phyloP scores from a whole-genome alignment of 92 coral and sea anemone genomes.

The Desmophyllum pertusum region DNA sequence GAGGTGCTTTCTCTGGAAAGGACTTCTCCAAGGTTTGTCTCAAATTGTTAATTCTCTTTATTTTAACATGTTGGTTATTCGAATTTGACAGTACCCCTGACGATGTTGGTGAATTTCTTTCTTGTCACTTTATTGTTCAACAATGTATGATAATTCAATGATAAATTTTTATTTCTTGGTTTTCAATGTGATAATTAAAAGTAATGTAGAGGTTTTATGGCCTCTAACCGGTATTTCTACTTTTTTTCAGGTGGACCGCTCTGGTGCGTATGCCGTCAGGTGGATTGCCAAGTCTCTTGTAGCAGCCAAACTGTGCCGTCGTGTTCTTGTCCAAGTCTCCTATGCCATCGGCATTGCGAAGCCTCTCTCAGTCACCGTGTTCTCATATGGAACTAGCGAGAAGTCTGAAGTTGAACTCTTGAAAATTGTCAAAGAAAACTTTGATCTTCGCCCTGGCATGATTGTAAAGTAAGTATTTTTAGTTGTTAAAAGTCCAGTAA shows the following conservation, averaged over 20 bases:
- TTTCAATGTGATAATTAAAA: too few relatives aligned
- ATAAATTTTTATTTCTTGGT: too few relatives aligned
- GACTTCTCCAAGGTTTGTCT: conserved; percentile 88
- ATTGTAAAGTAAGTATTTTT: conserved; percentile 80
- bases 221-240: background rate
- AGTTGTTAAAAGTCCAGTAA: too few relatives aligned
- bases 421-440: conserved; percentile 91
- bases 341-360: conserved; percentile 99
- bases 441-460: conserved; percentile 96
- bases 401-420: conserved; percentile 85
- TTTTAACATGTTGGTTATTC: too few relatives aligned
- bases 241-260: conserved; percentile 88
- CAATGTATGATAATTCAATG: too few relatives aligned
- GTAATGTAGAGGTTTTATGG: too few relatives aligned
- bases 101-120: too few relatives aligned
- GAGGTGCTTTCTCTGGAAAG: conserved; percentile 99
- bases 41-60: background rate
- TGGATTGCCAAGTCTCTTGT: conserved; percentile 99
- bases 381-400: conserved; percentile 92
- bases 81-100: too few relatives aligned
- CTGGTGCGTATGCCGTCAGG: conserved; percentile 98
- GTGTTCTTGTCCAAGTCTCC: conserved; percentile 93
- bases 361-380: conserved; percentile 94
- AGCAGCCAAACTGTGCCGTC: conserved; percentile 90
- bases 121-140: too few relatives aligned